These are phyloP conservation scores for Philereme vetulata DNA, from an alignment of 2,888 invertebrate species.

Conservation along the genomic window DNA sequence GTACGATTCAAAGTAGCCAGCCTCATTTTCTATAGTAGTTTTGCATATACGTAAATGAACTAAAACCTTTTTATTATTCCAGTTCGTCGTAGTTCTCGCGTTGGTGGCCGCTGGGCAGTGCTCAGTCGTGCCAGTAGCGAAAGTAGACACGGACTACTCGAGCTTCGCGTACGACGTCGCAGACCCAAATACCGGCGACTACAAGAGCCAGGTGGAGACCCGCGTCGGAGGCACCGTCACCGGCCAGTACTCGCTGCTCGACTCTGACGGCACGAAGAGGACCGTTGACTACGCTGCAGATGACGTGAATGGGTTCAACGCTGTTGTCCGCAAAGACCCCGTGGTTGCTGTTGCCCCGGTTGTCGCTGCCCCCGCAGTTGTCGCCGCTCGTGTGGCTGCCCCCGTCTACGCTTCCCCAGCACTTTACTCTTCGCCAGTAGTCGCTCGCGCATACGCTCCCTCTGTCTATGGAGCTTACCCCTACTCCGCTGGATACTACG, in stretches of 20 bases:
- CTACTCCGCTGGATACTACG: constrained; percentile 31
- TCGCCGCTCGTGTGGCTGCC: constrained; percentile 41
- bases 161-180: constrained; percentile 82
- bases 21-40: no score
- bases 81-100: constrained; percentile 68
- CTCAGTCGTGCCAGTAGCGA: constrained; percentile 62
- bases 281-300: constrained; percentile 82
- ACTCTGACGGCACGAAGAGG: constrained; percentile 80
- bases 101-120: constrained; percentile 62
- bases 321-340: constrained; percentile 80
- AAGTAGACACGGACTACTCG: constrained; percentile 62
- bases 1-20: no score
- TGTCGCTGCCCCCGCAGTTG: constrained; percentile 43
- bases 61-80: constrained; percentile 33
- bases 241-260: constrained; percentile 81
- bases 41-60: no score
- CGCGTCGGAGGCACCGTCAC: constrained; percentile 75
- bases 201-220: constrained; percentile 80
- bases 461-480: constrained; percentile 35
- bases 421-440: constrained; percentile 2
- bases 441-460: constrained; percentile 24
- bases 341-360: constrained; percentile 53
- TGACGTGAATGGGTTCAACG: constrained; percentile 80
- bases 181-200: constrained; percentile 82
- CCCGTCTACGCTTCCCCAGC: constrained; percentile 27